phyloP scores from a whole-genome alignment of 1,140 invertebrate species.

The Bicyclus anynana region DNA sequence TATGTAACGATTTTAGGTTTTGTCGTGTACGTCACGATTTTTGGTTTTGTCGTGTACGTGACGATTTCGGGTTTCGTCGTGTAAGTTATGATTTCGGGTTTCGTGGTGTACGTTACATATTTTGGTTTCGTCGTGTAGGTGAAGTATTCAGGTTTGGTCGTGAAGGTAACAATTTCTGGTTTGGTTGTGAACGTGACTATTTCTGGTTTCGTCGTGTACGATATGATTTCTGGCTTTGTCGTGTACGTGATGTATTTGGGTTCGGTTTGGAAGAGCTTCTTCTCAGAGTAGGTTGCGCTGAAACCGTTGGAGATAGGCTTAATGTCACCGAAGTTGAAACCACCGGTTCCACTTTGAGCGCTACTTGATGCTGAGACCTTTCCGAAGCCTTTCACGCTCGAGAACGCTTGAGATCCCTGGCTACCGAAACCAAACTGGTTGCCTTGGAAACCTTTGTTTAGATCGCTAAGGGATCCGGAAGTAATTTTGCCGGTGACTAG shows the following conservation, averaged over 20 bases:
- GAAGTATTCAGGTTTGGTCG: constrained; percentile 51
- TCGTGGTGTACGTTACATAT: constrained; percentile 55
- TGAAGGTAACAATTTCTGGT: constrained; percentile 51
- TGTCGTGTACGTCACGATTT: constrained; percentile 44
- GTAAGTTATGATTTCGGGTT: constrained; percentile 51
- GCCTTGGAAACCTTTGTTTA: constrained; percentile 16
- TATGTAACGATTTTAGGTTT: constrained; percentile 43
- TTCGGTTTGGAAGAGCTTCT: constrained; percentile 59
- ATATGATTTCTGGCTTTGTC: constrained; percentile 53
- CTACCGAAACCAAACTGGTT: constrained; percentile 26
- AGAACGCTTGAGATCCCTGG: constrained; percentile 12
- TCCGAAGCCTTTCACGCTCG: neutral
- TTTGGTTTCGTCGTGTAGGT: constrained; percentile 56
- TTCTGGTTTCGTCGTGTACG: constrained; percentile 57
- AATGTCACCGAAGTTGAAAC: constrained; percentile 34
- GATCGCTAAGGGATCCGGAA: neutral
- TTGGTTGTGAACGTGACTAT: constrained; percentile 47
- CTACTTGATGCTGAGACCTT: constrained; percentile 1
- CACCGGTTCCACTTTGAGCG: constrained; percentile 14
- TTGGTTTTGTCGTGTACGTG: constrained; percentile 43
- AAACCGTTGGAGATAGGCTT: constrained; percentile 52
- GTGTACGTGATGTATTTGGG: constrained; percentile 49
- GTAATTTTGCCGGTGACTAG: neutral
- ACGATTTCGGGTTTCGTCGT: constrained; percentile 53
- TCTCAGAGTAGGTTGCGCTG: constrained; percentile 50